A percentile compares a stretch with the other conserved stretches of the same genome.
These are phyloP conservation scores for Phylloscopus collybita DNA, from an alignment of 2,797 vertebrate genomes.

Conservation along the genomic window DNA sequence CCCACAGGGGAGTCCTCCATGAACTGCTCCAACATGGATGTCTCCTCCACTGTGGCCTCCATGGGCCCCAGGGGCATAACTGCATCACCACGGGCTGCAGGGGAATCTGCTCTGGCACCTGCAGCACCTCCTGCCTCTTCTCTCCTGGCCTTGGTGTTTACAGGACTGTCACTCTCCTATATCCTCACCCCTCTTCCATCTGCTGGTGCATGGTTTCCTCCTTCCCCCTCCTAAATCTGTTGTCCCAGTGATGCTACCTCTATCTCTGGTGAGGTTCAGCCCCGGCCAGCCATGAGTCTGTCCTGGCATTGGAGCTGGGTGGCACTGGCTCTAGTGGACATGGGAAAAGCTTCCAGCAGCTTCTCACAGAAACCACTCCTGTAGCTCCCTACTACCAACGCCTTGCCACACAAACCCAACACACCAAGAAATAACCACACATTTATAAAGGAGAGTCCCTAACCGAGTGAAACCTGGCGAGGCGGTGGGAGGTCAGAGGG, in stretches of 20 bases:
- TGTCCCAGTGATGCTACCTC: neutral
- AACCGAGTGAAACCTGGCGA: neutral
- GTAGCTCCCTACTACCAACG: neutral
- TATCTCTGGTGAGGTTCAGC: neutral
- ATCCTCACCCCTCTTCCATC: neutral
- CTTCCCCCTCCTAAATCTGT: neutral
- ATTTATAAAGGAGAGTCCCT: neutral
- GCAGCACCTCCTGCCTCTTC: neutral
- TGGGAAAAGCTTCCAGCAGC: neutral
- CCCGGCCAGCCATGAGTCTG: accelerated
- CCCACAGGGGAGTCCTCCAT: accelerated
- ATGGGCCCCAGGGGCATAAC: neutral
- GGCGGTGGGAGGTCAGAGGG: neutral
- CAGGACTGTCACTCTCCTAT: neutral
- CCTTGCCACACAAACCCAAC: neutral
- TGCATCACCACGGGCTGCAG: accelerated
- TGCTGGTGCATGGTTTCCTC: neutral
- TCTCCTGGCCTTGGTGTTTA: neutral
- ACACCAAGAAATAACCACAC: neutral
- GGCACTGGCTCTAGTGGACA: neutral
- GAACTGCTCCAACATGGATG: neutral
- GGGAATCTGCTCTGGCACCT: neutral
- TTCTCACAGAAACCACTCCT: neutral
- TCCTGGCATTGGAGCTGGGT: neutral
- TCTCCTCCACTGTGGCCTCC: accelerated